Base-by-base conservation (phyloP, 2,797 vertebrate genomes). In the Hylomyscus alleni region DNA sequence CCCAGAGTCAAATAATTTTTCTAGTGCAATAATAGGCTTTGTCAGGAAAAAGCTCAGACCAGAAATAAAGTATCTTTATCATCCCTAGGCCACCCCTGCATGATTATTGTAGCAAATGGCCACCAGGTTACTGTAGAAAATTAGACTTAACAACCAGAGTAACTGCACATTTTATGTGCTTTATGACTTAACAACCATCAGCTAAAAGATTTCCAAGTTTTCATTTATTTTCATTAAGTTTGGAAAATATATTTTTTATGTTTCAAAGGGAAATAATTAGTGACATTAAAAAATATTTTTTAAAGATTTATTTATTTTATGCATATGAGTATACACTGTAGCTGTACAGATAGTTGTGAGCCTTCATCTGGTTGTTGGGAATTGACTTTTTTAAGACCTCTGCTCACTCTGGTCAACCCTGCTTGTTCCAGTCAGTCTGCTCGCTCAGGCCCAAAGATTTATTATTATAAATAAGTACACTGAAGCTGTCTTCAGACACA, bases 191-290 rank as follows among this genome's bases (percentile, higher is more conserved):
- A 88, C 2, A 90, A 85, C 47, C 52, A 77, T 44, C 15, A 1
- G 7, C 52, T 81, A 2, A 75, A 91, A 85, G n/a, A 73, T 22
- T 91, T 91, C 15, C 12, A 89, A 78, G 77, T 89, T 31, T 12
- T 78, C 52, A 67, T 77, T 50, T 93, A 89, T n/a, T 69, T 69
- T 69, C 67, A 69, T n/a, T 69, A 22, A 75, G 13, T 26, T 86
- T 9, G 81, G 34, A 19, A 80, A 24, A 90, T n/a, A 84, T 1
- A 72, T 96, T 95, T 47, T 47, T 86, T 95, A 60, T 40, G 75
- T 77, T 95, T 91, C 37, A 95, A 83, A 90, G 17, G 12, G 9
- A 97, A 95, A 94, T 83, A 13, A 29, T 81, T 62, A 95, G 24
- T 92, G 72, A 92, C 20, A 84, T 13, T 47, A 1, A 91, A 14